Evolutionary conservation across 2,113 vertebrate species (phyloP), one percentile per base, ranked within the genome.

Genomic region (Bothrops jararaca): DNA sequence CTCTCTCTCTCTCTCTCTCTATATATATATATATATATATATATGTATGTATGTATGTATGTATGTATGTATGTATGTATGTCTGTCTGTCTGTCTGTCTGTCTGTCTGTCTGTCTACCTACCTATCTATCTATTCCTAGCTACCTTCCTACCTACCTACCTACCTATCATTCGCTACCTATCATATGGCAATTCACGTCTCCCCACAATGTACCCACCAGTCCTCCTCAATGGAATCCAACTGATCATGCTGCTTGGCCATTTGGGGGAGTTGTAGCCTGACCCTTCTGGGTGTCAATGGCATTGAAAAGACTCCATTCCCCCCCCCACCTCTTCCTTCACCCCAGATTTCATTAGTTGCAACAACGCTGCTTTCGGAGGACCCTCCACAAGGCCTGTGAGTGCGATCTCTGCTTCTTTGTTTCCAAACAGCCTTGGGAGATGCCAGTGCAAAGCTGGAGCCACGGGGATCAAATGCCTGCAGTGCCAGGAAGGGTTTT

Each of bases 401-500:
- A 53, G 52, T 7, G 0, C 7, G 9, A 20, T 9, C n/a, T 64
- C 24, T 52, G 15, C 29, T 92, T 94, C 90, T 90, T 48, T 91
- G 94, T 95, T 29, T 93, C 94, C 34, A 64, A 95, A 86, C 96
- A 98, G 98, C 92, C 97, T 95, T 93, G 98, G 98, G 94, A 94
- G 92, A 89, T 98, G 98, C 93, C 97, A 95, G 88, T 98, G 98
- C 94, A 97, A 96, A 94, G 94, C 24, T 7, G 98, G 97, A 34
- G 95, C 97, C 74, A 96, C 88, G 0, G 97, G 15, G 85, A 94
- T 92, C 48, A 96, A 96, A 60, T 98, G 98, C 91, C 95, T 97
- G 52, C 93, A 0, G 29, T 98, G 98, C 94, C 95, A 96, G 8
- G 96, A 97, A 15, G 97, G 97, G 2, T 97, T 96, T 94, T 97